Evolutionary conservation across 2,797 vertebrate genomes (phyloP), one percentile per base, ranked within the genome.

Genomic region (Chaetophractus vellerosus): DNA sequence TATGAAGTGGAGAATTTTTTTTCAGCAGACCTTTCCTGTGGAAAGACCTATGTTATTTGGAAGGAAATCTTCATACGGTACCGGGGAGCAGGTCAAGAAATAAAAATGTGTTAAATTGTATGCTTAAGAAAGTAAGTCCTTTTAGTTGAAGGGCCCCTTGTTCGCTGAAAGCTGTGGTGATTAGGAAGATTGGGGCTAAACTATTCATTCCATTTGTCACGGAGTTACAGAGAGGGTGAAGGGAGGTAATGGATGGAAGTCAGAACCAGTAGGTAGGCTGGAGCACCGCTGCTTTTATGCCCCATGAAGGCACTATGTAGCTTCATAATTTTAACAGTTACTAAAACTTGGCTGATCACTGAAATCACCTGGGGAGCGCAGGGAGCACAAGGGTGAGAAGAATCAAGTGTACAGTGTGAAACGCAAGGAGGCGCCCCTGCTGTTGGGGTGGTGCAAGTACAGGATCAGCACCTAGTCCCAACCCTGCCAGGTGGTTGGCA

Each of bases 361-460:
- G 23, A 18, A 75, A 33, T 61, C 41, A 6, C 23, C 28, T 9
- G 15, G 15, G 24, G 26, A 33, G n/a, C 18, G 50, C 55, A 90
- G 31, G 11, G 6, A 71, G 68, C 74, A 31, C 15, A 0, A 26
- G 63, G 16, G 12, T 36, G 59, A 86, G 48, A 21, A 6, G 21
- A 57, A 5, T 3, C 19, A 50, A 4, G 28, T 12, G 26, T 0
- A 12, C 0, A 3, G 9, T 4, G 1, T 6, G 41, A 1, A 45
- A n/a, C 52, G 71, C 71, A 93, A 93, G 45, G 72, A 88, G 31
- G 33, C 4, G 0, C 9, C 64, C 31, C 38, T 23, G 9, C 45
- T 91, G 23, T 14, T 8, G 24, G n/a, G 31, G 9, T n/a, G 23
- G 9, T 3, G 24, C 12, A 33, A 81, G 26, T 21, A 5, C 3